Evolutionary conservation across 2,888 invertebrate genomes (phyloP), one percentile per base, ranked within the genome.

Genomic region (Megaustenia siamemsis): DNA sequence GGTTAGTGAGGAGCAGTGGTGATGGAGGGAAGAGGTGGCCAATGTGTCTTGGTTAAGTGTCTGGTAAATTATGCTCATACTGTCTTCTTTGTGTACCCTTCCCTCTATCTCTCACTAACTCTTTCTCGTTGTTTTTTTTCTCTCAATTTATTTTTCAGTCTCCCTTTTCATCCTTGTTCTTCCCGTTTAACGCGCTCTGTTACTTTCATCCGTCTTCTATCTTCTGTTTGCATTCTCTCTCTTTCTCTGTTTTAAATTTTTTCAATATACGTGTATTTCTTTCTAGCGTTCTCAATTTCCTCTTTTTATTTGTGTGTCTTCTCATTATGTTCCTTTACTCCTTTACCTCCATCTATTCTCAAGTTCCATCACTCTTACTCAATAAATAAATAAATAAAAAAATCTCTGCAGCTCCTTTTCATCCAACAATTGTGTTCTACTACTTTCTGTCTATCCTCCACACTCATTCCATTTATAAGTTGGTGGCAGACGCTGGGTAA

Each of bases 101-200:
- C 35, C 56, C 78, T 78, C n/a, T n/a, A n/a, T n/a, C n/a, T n/a
- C n/a, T n/a, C n/a, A n/a, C n/a, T n/a, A n/a, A n/a, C n/a, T n/a
- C 35, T 35, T 35, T 78, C 60, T 78, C 56, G 4, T 60, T 78
- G 60, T 78, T 49, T 60, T 40, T 78, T 35, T n/a, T n/a, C n/a
- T n/a, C n/a, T n/a, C n/a, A 15, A 10, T 53, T 53, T 40, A 24
- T 79, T 66, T 79, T n/a, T 63, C 63, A 63, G 40, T 66, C 43
- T 38, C 10, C 63, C 66, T 66, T 40, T 63, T 40, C 40, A 40
- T 66, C 66, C 18, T 40, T 79, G n/a, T 66, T 43, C 63, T 40
- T 15, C n/a, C n/a, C 60, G 18, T 6, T 5, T 24, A 21, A 12
- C 15, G 6, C 60, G 5, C 18, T 18, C 49, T 49, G n/a, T n/a